Conservation (phyloP, 1,140 invertebrate genomes). For the Tribolium castaneum region DNA sequence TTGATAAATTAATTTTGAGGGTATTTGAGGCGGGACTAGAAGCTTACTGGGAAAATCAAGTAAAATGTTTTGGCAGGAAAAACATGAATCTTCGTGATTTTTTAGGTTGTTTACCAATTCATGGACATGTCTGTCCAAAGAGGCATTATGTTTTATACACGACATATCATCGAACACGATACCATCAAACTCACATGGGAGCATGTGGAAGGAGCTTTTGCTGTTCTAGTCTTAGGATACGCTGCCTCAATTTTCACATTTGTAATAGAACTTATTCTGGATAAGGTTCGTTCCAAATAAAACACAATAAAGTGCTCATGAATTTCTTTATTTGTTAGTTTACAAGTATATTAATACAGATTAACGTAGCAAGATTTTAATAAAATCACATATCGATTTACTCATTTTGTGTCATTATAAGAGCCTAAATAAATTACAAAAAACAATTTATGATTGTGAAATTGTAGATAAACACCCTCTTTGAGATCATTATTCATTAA, state of each 20-base stretch:
- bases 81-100: background rate
- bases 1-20: constrained; percentile 46
- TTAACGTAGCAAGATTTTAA: no score
- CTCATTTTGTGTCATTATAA: no score
- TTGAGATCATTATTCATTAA: background rate
- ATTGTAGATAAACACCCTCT: background rate
- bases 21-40: constrained; percentile 49
- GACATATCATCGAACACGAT: background rate
- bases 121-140: background rate
- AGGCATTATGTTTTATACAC: background rate
- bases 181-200: background rate
- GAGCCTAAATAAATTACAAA: background rate
- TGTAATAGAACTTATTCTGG: background rate
- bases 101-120: background rate
- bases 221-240: background rate
- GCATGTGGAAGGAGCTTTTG: background rate
- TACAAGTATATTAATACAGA: no score
- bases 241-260: background rate
- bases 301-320: no score
- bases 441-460: background rate
- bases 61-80: background rate
- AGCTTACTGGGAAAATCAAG: constrained; percentile 47
- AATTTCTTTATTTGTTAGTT: no score
- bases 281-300: no score
- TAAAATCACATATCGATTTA: no score